Evolutionary conservation across 2,888 invertebrate genomes (phyloP), one percentile per base, ranked within the genome.

Genomic region (Cephus rjabovi): DNA sequence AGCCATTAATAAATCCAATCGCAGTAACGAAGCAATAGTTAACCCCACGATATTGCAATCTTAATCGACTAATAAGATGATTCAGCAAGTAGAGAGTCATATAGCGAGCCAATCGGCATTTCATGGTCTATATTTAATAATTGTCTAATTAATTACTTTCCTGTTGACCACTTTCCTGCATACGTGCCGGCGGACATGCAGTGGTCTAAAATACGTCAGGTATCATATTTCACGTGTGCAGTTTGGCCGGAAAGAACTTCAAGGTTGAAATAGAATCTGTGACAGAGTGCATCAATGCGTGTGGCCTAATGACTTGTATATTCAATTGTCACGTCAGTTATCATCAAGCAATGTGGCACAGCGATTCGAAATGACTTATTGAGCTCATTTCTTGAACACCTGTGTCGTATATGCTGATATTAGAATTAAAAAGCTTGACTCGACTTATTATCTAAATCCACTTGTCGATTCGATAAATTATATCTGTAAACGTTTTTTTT

Each of bases 321-420:
- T 78, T 79, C 85, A 87, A 90, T 89, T 89, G 85, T 86, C 84
- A 84, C 84, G 88, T 87, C 90, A 89, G 88, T 89, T 86, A 83
- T 85, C 87, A 89, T 90, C 84, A 83, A 82, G 76, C 79, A 79
- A 89, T 84, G 84, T 87, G 80, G 87, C 85, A 81, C 86, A 82
- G 78, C 34, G 2, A 23, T 31, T 71, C 71, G 11, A 71, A 71
- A 56, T 56, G 23, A 56, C 9, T 56, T 56, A 23, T 56, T 9
- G 23, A 56, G 23, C 2, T 23, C 9, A 23, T 2, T 56, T 56
- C 56, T 23, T 23, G 9, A 56, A 56, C 56, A 56, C 56, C 23
- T 56, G 56, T 2, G 23, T 56, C 6, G 56, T 56, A 37, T 56
- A 56, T 15, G 6, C 56, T 23, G 23, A 56, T 56, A 56, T 9